Evolutionary conservation across 2,888 invertebrate species (phyloP).

Genomic region (Lamellibrachia columna): DNA sequence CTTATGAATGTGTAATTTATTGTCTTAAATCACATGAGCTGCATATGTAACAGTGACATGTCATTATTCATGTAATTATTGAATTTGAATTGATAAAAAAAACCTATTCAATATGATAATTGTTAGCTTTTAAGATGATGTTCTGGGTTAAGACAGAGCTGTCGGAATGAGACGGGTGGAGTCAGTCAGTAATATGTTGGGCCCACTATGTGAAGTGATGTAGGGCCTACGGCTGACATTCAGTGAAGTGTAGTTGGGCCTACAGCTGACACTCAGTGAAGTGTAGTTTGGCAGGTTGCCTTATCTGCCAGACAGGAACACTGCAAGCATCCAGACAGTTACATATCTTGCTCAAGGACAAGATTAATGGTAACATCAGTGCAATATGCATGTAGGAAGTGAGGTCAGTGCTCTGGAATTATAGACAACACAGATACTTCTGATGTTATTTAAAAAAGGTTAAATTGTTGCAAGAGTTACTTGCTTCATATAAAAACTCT

Average conservation of each 20-base stretch:
- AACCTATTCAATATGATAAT: background rate
- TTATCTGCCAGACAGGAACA: background rate
- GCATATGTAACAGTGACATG: background rate
- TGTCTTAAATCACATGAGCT: background rate
- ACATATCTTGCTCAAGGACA: background rate
- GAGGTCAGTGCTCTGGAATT: background rate
- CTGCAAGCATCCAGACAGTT: background rate
- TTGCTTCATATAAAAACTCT: no score
- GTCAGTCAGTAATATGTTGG: no score
- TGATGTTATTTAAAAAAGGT: no score
- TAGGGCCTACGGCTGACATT: background rate
- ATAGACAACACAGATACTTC: no score
- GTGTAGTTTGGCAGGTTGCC: background rate
- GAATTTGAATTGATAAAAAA: background rate
- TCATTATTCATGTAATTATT: background rate
- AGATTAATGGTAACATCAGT: background rate
- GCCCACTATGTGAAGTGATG: background rate
- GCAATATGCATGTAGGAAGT: background rate
- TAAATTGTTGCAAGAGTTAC: no score
- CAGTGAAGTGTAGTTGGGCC: background rate
- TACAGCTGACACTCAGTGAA: background rate
- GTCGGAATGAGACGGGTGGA: background rate
- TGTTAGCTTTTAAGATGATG: background rate
- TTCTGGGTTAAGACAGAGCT: background rate
- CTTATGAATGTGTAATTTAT: background rate